A percentile compares a stretch with the other conserved stretches of the same genome.
phyloP scores from a whole-genome alignment of 2,113 vertebrate species.

The Platycercus adscitus region DNA sequence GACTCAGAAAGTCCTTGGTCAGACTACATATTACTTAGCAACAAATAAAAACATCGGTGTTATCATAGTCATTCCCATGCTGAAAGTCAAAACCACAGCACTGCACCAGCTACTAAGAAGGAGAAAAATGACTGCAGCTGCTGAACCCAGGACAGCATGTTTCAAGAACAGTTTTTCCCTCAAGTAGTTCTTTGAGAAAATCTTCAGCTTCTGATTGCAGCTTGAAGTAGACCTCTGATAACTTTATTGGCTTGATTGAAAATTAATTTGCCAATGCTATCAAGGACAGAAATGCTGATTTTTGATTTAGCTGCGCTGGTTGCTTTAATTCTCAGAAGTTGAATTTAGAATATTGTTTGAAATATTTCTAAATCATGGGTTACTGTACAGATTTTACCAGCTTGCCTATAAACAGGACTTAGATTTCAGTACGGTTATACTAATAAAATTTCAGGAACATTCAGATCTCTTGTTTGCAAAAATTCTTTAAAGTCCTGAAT shows the following conservation, averaged over 20 bases:
- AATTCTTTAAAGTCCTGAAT: neutral
- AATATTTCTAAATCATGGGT: neutral
- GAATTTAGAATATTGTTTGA: neutral
- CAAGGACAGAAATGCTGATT: neutral
- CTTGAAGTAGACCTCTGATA: neutral
- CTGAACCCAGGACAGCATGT: neutral
- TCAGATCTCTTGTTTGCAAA: neutral
- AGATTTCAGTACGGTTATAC: neutral
- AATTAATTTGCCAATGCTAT: neutral
- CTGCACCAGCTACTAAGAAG: too few relatives aligned
- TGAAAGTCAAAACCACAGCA: too few relatives aligned
- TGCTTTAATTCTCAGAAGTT: neutral
- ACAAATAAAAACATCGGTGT: too few relatives aligned
- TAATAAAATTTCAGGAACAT: neutral
- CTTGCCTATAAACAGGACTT: neutral
- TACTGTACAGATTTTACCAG: neutral
- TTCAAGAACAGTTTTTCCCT: neutral
- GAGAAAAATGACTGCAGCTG: too few relatives aligned
- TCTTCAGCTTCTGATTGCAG: neutral
- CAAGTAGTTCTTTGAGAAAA: neutral
- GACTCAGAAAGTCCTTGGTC: too few relatives aligned
- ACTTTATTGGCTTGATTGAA: neutral
- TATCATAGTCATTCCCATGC: too few relatives aligned
- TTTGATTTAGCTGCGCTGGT: neutral
- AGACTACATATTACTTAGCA: too few relatives aligned